A percentile compares a stretch with the other conserved stretches of the same genome.
These are phyloP conservation scores for Regulus satrapa DNA, from an alignment of 2,113 vertebrate species.

Conservation along the genomic window DNA sequence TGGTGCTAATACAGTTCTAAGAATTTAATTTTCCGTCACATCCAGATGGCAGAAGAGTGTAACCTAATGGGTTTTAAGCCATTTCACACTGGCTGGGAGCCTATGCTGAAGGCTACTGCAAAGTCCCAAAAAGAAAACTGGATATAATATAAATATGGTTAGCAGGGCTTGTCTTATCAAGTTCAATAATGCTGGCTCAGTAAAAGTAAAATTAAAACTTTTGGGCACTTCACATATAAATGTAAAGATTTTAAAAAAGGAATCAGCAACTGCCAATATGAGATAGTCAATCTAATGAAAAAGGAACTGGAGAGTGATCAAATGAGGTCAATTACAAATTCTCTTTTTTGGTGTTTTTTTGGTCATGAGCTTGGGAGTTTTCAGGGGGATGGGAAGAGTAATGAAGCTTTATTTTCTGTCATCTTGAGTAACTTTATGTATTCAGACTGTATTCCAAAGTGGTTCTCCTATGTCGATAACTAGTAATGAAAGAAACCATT, in stretches of 20 bases:
- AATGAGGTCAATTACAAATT: not conserved
- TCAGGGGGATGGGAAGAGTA: fast-evolving
- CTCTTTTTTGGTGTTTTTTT: not conserved
- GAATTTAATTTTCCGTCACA: not conserved
- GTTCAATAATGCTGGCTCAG: not conserved
- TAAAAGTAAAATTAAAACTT: not conserved
- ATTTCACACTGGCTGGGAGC: not conserved
- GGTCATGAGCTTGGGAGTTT: not conserved
- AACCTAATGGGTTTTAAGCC: not conserved
- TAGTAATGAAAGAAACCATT: not conserved
- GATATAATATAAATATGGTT: not conserved
- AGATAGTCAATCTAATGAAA: not conserved
- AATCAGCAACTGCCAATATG: not conserved
- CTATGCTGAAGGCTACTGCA: not conserved
- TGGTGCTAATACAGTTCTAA: not conserved
- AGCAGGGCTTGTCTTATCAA: not conserved
- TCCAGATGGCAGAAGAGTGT: not conserved
- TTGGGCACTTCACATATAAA: not conserved
- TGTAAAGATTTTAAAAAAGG: not conserved
- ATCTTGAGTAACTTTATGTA: not conserved
- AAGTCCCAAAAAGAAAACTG: not conserved
- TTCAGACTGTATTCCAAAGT: not conserved
- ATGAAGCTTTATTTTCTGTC: not conserved
- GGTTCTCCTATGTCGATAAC: not conserved
- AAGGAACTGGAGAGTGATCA: not conserved